A percentile compares a stretch with the other conserved stretches of the same genome.
Conservation (phyloP, 1,140 invertebrate genomes). For the Saxidomus purpurata region DNA sequence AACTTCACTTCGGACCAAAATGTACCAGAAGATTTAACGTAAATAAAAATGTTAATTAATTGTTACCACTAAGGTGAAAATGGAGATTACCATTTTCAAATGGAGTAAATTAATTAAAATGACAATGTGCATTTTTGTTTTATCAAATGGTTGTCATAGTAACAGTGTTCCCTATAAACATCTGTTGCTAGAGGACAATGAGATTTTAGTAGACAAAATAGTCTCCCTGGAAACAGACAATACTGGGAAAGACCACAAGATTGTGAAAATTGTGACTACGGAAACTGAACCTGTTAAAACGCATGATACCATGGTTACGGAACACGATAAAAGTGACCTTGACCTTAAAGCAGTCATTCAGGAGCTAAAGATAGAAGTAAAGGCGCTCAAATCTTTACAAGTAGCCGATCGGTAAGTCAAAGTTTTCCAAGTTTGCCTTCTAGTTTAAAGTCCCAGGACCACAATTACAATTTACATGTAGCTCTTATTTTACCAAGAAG, state of each 20-base stretch:
- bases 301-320: not conserved
- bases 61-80: not conserved
- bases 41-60: not conserved
- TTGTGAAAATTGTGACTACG: conserved; percentile 25
- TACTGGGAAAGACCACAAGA: not conserved
- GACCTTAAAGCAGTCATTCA: conserved; percentile 30
- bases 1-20: not conserved
- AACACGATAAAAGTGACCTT: not conserved
- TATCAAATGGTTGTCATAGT: conserved; percentile 47
- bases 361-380: conserved; percentile 26
- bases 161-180: conserved; percentile 55
- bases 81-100: conserved; percentile 3
- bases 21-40: not conserved
- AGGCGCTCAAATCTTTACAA: conserved; percentile 14
- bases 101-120: conserved; percentile 12
- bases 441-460: too few species aligned
- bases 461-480: too few species aligned
- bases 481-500: too few species aligned
- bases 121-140: conserved; percentile 22
- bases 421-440: too few species aligned
- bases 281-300: not conserved
- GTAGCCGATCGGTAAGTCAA: conserved; percentile 9
- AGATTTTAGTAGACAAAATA: conserved; percentile 56
- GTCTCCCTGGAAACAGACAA: conserved; percentile 37
- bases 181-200: conserved; percentile 3